Percentiles rank a stretch among this genome's conserved stretches.
These are phyloP conservation scores for Alouatta caraya DNA, from an alignment of 2,797 vertebrate species.

Conservation along the genomic window DNA sequence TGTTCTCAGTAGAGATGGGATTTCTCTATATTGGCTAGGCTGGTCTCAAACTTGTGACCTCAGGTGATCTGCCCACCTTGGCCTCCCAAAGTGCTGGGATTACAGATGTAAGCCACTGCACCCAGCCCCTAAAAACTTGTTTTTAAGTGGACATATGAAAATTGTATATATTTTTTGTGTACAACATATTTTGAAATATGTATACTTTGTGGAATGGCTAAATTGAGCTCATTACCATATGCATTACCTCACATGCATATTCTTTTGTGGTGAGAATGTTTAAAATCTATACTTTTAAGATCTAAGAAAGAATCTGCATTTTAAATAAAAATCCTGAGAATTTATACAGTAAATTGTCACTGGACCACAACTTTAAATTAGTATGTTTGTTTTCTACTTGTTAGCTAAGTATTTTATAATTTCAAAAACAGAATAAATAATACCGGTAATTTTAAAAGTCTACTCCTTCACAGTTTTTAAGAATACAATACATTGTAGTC, in stretches of 20 bases:
- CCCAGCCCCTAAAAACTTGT: too few relatives aligned
- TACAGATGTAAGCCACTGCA: too few relatives aligned
- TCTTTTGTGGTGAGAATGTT: not conserved
- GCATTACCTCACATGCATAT: not conserved
- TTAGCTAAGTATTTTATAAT: not conserved
- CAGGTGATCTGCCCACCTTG: too few relatives aligned
- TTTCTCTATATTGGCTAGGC: too few relatives aligned
- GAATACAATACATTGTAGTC: not conserved
- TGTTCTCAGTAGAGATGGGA: too few relatives aligned
- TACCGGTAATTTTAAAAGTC: not conserved
- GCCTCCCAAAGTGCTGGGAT: too few relatives aligned
- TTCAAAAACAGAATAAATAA: not conserved
- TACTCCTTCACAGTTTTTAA: not conserved
- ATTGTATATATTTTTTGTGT: not conserved
- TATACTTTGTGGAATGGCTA: not conserved
- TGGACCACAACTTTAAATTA: not conserved
- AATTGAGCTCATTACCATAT: not conserved
- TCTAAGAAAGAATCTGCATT: not conserved
- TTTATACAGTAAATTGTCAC: not conserved
- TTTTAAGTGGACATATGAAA: not conserved
- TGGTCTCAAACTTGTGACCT: too few relatives aligned
- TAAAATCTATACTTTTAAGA: not conserved
- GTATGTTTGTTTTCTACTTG: not conserved
- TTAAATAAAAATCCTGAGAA: not conserved
- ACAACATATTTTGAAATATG: not conserved